Conservation (phyloP, 2,797 vertebrate species). For the Muscicapa comitata region DNA sequence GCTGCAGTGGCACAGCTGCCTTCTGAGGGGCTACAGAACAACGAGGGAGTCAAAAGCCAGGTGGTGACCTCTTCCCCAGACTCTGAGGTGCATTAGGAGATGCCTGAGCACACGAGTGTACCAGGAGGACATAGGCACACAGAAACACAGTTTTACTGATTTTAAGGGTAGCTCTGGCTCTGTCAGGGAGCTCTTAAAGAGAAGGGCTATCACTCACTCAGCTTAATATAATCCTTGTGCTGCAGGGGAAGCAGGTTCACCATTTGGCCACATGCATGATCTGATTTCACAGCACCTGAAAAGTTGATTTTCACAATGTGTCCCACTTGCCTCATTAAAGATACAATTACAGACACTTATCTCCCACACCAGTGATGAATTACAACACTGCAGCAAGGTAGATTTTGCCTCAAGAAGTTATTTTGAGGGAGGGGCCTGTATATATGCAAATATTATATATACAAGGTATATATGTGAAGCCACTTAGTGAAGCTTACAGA, state of each 20-base stretch:
- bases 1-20: background rate
- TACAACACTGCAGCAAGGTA: background rate
- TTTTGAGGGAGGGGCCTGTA: background rate
- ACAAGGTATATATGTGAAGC: background rate
- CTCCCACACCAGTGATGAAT: background rate
- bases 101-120: rapidly evolving
- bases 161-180: background rate
- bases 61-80: background rate
- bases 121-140: rapidly evolving
- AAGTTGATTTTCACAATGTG: background rate
- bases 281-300: background rate
- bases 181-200: background rate
- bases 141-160: background rate
- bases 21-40: conserved; percentile 11
- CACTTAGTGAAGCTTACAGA: background rate
- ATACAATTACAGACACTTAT: background rate
- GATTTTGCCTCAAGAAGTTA: background rate
- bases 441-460: background rate
- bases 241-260: background rate
- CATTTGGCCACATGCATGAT: background rate
- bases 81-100: background rate
- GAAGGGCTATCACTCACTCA: background rate
- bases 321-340: background rate
- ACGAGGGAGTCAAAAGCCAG: conserved; percentile 34
- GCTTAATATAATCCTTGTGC: background rate